Evolutionary conservation across 2,888 invertebrate genomes (phyloP).

Genomic region (Drosophila silvestris): DNA sequence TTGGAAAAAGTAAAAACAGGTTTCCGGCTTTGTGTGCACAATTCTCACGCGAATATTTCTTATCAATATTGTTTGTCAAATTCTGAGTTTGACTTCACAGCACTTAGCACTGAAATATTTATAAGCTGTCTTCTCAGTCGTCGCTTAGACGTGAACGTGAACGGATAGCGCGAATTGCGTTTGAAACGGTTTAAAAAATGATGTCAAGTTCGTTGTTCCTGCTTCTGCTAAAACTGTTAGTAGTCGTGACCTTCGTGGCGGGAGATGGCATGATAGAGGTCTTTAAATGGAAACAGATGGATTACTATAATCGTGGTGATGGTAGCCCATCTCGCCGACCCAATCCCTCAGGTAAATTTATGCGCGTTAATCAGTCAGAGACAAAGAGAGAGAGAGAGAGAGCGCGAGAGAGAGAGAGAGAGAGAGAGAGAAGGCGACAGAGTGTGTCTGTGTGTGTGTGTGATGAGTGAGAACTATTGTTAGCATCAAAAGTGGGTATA

Average conservation of each 20-base stretch:
- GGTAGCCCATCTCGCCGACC: constrained; percentile 33
- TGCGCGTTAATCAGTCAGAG: neutral
- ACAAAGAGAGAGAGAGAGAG: neutral
- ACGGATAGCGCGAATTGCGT: constrained; percentile 18
- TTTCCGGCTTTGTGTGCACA: constrained; percentile 30
- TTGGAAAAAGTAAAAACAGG: constrained; percentile 42
- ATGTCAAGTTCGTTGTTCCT: constrained; percentile 45
- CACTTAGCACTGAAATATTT: neutral
- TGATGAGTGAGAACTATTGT: too few species aligned
- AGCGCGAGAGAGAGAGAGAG: neutral
- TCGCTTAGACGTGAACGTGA: constrained; percentile 11
- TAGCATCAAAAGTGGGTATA: neutral
- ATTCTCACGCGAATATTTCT: constrained; percentile 27
- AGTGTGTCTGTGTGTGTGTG: neutral
- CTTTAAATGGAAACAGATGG: constrained; percentile 84
- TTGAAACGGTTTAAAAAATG: constrained; percentile 17
- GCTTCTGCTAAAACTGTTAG: constrained; percentile 17
- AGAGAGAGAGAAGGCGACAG: neutral
- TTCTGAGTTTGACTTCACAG: constrained; percentile 15
- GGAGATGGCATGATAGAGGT: constrained; percentile 81
- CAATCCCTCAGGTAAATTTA: constrained; percentile 45
- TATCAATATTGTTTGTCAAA: constrained; percentile 39
- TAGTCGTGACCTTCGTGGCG: constrained; percentile 19
- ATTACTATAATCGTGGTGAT: constrained; percentile 78
- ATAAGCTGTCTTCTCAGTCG: constrained; percentile 27